Percentiles rank a stretch among this genome's conserved stretches.
Conservation (phyloP, 2,113 vertebrate species). For the Taurulus bubalis region DNA sequence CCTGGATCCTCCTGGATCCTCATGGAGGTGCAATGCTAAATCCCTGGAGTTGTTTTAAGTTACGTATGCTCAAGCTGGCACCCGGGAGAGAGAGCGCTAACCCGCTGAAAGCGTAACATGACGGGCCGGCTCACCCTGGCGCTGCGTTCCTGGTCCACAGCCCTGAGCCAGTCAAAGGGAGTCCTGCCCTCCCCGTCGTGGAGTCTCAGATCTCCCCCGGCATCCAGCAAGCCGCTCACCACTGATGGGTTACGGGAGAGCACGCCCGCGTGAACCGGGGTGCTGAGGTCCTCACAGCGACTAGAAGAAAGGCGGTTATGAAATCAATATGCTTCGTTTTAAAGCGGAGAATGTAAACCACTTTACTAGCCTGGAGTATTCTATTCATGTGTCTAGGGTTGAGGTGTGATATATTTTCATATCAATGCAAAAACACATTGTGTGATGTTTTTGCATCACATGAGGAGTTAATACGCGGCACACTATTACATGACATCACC, state of each 20-base stretch:
- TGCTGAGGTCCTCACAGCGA: constrained; percentile 88
- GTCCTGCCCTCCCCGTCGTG: constrained; percentile 84
- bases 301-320: constrained; percentile 63
- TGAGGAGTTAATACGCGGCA: too few species aligned
- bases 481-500: too few species aligned
- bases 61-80: neutral
- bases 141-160: constrained; percentile 78
- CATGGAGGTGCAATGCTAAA: neutral
- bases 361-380: neutral
- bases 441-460: too few species aligned
- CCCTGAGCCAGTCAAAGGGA: constrained; percentile 85
- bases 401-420: neutral
- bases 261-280: constrained; percentile 89
- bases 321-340: neutral
- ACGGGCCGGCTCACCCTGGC: constrained; percentile 72
- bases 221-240: constrained; percentile 86
- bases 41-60: neutral
- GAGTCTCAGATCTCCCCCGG: constrained; percentile 88
- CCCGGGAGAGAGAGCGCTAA: neutral
- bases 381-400: neutral
- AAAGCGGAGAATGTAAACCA: neutral
- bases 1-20: neutral
- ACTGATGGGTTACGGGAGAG: constrained; percentile 88
- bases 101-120: neutral
- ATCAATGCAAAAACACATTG: neutral